Conservation (phyloP, 2,888 invertebrate species). For the Andrena camellia region DNA sequence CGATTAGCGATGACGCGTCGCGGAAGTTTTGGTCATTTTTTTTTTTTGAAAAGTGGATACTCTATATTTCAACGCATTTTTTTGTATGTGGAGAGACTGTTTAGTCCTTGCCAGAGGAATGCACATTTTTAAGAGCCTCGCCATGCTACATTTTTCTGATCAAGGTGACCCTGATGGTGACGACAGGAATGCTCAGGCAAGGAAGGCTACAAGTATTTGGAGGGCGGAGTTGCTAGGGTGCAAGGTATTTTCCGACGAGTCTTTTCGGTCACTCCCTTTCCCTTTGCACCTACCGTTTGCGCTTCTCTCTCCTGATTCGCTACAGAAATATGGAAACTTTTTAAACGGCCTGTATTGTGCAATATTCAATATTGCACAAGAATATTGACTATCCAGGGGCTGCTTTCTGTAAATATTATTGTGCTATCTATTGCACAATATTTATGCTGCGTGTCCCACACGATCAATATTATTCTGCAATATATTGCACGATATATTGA, state of each 20-base stretch:
- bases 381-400: no score
- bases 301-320: neutral
- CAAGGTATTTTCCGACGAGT: slow-evolving; percentile 26
- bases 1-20: slow-evolving; percentile 19
- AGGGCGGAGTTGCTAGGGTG: slow-evolving; percentile 46
- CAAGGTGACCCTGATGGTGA: slow-evolving; percentile 75
- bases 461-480: no score
- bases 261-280: slow-evolving; percentile 59
- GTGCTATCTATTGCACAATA: no score
- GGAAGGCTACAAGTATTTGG: slow-evolving; percentile 55
- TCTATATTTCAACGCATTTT: neutral
- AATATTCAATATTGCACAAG: no score
- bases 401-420: no score
- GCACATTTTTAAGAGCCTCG: slow-evolving; percentile 32
- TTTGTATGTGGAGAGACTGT: neutral
- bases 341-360: no score
- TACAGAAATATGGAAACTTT: neutral
- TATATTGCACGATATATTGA: no score
- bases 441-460: no score
- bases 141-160: slow-evolving; percentile 60
- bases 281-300: neutral
- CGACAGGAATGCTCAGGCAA: slow-evolving; percentile 70
- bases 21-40: neutral
- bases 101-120: neutral
- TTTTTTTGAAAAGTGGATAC: neutral